Conservation (phyloP, 2,888 invertebrate genomes). For the Eubasilissa splendida region DNA sequence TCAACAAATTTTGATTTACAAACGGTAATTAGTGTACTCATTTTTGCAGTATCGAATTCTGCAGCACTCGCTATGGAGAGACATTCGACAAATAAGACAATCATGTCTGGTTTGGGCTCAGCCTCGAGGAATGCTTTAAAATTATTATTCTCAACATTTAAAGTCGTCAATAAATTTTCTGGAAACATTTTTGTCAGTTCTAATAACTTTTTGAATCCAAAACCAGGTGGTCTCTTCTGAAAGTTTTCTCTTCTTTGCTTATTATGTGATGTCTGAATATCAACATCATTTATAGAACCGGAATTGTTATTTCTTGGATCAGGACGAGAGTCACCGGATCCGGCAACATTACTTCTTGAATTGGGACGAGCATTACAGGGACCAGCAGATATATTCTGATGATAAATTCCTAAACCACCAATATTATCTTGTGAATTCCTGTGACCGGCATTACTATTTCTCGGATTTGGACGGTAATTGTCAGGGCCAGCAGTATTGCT, state of each 20-base stretch:
- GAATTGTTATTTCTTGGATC: too few species aligned
- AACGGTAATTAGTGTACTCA: not conserved
- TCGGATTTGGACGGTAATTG: not conserved
- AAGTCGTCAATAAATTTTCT: not conserved
- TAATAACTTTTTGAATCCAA: not conserved
- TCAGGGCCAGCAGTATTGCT: not conserved
- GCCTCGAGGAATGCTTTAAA: conserved; percentile 13
- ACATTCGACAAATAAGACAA: conserved; percentile 27
- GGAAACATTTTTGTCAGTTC: conserved; percentile 12
- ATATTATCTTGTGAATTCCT: too few species aligned
- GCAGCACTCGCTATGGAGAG: not conserved
- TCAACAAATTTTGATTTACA: conserved; percentile 36
- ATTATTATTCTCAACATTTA: conserved; percentile 5
- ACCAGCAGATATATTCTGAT: not conserved
- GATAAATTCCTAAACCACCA: too few species aligned
- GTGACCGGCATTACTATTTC: too few species aligned
- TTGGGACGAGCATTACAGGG: not conserved
- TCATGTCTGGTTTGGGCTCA: not conserved
- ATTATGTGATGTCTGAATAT: not conserved
- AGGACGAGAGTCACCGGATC: too few species aligned
- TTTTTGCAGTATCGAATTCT: conserved; percentile 18
- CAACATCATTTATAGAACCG: too few species aligned
- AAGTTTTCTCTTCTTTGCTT: not conserved
- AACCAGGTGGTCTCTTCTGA: not conserved
- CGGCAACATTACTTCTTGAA: too few species aligned